A percentile compares a stretch with the other conserved stretches of the same genome.
Evolutionary conservation across 2,797 vertebrate genomes (phyloP).

Genomic region (Sebastes minor): DNA sequence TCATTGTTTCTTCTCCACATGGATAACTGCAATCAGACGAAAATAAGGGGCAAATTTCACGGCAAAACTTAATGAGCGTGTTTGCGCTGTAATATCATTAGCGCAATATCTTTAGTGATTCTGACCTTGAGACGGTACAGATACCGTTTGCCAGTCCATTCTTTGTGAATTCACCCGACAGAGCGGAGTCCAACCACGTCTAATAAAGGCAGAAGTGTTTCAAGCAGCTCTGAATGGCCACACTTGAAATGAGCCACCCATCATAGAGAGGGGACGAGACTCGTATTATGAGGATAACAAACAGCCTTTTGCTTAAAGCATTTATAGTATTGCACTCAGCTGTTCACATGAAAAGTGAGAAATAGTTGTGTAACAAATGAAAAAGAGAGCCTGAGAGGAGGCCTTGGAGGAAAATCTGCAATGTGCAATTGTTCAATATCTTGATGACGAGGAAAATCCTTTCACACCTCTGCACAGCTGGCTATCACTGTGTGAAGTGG

Average conservation of each 20-base stretch:
- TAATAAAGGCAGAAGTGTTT: not conserved
- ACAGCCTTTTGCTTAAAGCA: not conserved
- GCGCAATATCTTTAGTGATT: not conserved
- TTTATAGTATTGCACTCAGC: not conserved
- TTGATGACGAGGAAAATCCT: not conserved
- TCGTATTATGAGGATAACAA: not conserved
- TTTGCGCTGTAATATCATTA: not conserved
- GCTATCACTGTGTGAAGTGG: not conserved
- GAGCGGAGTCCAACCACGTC: not conserved
- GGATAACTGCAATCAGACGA: not conserved
- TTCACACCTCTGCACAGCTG: not conserved
- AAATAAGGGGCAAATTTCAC: not conserved
- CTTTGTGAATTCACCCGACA: not conserved
- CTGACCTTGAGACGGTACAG: not conserved
- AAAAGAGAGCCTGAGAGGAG: too few relatives aligned
- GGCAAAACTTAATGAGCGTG: fast-evolving
- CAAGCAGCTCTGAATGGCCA: not conserved
- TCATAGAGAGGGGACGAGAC: not conserved
- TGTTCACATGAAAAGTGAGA: not conserved
- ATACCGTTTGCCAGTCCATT: not conserved
- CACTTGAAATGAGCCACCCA: fast-evolving
- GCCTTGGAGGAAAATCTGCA: fast-evolving
- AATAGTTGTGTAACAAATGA: not conserved
- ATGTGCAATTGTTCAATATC: too few relatives aligned
- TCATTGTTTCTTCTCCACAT: not conserved